These are phyloP conservation scores for Microtus californicus DNA, from an alignment of 2,797 vertebrate genomes.

Conservation along the genomic window DNA sequence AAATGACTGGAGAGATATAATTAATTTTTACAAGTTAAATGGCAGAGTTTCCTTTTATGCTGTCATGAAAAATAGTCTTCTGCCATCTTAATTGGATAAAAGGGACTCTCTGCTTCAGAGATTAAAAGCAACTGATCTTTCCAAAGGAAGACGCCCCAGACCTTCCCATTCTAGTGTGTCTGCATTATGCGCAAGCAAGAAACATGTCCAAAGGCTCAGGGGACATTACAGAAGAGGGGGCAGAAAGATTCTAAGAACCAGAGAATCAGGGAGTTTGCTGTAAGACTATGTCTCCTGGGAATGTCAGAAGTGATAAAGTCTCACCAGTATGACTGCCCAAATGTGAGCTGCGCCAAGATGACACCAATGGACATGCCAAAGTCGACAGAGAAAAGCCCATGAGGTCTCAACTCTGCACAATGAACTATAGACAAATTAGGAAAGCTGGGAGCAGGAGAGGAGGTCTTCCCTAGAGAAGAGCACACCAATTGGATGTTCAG, in stretches of 20 bases:
- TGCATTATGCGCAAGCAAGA: background rate
- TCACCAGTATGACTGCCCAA: background rate
- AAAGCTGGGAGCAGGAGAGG: background rate
- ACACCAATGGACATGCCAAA: background rate
- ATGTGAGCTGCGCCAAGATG: background rate
- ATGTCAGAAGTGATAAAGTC: background rate
- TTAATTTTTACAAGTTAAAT: slow-evolving; percentile 15
- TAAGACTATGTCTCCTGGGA: background rate
- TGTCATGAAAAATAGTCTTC: slow-evolving; percentile 63
- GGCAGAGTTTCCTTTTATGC: background rate
- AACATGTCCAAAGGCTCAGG: background rate
- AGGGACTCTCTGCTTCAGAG: background rate
- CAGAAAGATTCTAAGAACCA: background rate
- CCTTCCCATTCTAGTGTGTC: background rate
- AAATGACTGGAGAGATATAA: slow-evolving; percentile 10
- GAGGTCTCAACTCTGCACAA: background rate
- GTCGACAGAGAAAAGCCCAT: background rate
- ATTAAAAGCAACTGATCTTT: background rate
- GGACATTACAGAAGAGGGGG: background rate
- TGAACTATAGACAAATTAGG: background rate
- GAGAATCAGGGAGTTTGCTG: background rate
- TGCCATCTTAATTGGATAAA: slow-evolving; percentile 42
- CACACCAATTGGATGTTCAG: background rate
- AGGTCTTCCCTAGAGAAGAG: too few relatives aligned
- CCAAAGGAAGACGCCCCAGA: background rate